A percentile compares a stretch with the other conserved stretches of the same genome.
These are phyloP conservation scores for Albula goreensis DNA, from an alignment of 2,113 vertebrate species.

Conservation along the genomic window DNA sequence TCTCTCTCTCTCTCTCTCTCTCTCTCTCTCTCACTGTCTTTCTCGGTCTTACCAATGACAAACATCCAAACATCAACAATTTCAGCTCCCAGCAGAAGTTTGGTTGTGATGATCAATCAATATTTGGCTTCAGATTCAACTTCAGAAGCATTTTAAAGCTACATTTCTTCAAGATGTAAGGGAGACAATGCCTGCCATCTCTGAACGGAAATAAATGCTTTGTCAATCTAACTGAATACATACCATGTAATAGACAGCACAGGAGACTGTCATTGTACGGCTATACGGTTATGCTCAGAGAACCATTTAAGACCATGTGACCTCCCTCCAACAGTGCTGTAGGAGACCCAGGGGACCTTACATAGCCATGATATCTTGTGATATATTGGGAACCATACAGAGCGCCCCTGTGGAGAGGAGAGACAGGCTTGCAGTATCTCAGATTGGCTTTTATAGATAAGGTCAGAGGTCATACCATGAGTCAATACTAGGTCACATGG, in stretches of 20 bases:
- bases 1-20: conserved; percentile 9
- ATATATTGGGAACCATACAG: conserved; percentile 41
- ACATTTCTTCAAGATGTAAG: neutral
- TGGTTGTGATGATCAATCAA: neutral
- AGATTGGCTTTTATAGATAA: conserved; percentile 32
- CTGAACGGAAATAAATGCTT: neutral
- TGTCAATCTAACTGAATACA: neutral
- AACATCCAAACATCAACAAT: neutral
- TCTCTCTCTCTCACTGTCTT: neutral
- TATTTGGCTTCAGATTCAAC: neutral
- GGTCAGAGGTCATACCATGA: conserved; percentile 18
- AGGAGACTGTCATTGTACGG: neutral
- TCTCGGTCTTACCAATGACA: neutral
- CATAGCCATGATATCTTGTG: conserved; percentile 25
- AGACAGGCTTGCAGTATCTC: conserved; percentile 34
- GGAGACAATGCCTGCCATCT: neutral
- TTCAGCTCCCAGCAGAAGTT: neutral
- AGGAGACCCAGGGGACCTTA: conserved; percentile 39
- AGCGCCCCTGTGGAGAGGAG: conserved; percentile 16
- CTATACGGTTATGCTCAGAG: neutral
- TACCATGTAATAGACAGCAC: neutral
- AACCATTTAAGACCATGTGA: conserved; percentile 7
- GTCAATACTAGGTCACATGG: conserved; percentile 33
- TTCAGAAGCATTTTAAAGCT: neutral
- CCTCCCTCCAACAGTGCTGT: neutral